Percentiles rank a stretch among this genome's conserved stretches.
Evolutionary conservation across 2,113 vertebrate genomes (phyloP).

Genomic region (Plotosus lineatus): DNA sequence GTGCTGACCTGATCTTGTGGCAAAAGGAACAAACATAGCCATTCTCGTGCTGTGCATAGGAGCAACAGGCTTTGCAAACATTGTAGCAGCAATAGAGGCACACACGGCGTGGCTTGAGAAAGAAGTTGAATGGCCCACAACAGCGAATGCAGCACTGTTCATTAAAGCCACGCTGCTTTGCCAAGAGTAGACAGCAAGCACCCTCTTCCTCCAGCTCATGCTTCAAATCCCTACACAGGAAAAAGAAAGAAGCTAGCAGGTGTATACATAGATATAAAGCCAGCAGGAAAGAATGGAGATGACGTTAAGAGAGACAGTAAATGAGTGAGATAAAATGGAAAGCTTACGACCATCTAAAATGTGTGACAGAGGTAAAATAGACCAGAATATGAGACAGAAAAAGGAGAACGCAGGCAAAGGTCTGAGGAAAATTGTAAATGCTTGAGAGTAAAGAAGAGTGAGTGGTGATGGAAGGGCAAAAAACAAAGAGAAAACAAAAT

Average conservation of each 20-base stretch:
- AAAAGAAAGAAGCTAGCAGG: slow-evolving; percentile 42
- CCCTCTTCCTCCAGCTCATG: slow-evolving; percentile 92
- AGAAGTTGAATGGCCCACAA: slow-evolving; percentile 92
- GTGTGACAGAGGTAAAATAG: background rate
- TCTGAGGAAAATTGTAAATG: background rate
- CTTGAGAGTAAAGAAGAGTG: slow-evolving; percentile 15
- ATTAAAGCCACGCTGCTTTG: slow-evolving; percentile 90
- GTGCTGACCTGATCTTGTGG: slow-evolving; percentile 87
- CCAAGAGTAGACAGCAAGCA: slow-evolving; percentile 90
- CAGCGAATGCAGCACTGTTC: slow-evolving; percentile 97
- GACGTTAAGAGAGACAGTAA: slow-evolving; percentile 10
- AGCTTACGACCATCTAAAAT: slow-evolving; percentile 20
- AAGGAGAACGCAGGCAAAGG: slow-evolving; percentile 34
- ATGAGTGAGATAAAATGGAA: slow-evolving; percentile 40
- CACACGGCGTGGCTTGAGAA: slow-evolving; percentile 87
- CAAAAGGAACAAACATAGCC: slow-evolving; percentile 88
- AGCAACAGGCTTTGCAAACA: slow-evolving; percentile 91
- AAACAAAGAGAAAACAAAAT: too few species aligned
- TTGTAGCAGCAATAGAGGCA: slow-evolving; percentile 93
- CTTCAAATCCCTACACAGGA: slow-evolving; percentile 86
- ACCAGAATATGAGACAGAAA: too few species aligned
- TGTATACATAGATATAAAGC: slow-evolving; percentile 8
- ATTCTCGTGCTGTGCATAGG: slow-evolving; percentile 85
- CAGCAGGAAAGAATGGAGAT: background rate
- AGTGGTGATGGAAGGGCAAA: slow-evolving; percentile 15